Percentiles rank a stretch among this genome's conserved stretches.
Evolutionary conservation across 2,113 vertebrate species (phyloP).

Genomic region (Apteryx mantelli): DNA sequence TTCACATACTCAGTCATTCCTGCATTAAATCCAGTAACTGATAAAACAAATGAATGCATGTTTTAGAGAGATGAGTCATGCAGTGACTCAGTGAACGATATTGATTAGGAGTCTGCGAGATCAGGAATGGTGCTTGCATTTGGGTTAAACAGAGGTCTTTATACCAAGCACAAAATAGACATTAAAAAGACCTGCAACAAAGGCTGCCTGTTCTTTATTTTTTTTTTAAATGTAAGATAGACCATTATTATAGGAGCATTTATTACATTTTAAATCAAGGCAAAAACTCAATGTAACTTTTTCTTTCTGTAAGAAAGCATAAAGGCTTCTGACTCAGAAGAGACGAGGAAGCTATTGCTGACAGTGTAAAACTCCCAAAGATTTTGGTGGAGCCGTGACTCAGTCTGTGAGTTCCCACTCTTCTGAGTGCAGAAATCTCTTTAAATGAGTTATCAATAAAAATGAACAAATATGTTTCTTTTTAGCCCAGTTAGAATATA

Average conservation of each 20-base stretch:
- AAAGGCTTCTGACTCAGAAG: not conserved
- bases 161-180: not conserved
- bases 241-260: accelerated
- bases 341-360: not conserved
- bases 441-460: not conserved
- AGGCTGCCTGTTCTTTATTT: not conserved
- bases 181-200: not conserved
- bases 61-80: not conserved
- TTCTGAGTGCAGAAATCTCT: not conserved
- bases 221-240: not conserved
- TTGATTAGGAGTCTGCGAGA: not conserved
- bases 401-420: not conserved
- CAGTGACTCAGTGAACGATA: not conserved
- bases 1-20: not conserved
- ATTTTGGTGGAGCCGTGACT: not conserved
- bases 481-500: no score
- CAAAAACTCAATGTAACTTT: not conserved
- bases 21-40: not conserved
- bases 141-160: not conserved
- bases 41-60: not conserved
- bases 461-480: not conserved
- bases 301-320: not conserved
- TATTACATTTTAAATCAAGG: not conserved
- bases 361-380: not conserved
- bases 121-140: not conserved